phyloP scores from a whole-genome alignment of 2,888 invertebrate genomes.

The Cataglyphis altisquamis region DNA sequence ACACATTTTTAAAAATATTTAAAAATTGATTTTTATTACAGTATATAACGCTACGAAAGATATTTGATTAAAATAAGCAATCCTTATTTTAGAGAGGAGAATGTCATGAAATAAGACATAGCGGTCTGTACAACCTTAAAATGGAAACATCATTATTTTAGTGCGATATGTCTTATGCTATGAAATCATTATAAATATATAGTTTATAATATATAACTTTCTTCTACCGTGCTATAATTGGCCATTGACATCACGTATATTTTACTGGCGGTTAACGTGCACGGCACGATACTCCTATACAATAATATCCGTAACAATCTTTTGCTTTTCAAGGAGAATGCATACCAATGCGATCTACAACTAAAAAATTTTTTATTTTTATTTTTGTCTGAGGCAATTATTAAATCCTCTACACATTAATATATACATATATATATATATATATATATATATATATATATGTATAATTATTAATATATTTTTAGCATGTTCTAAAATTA shows the following conservation, averaged over 20 bases:
- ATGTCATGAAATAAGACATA: slow-evolving; percentile 11
- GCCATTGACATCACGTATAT: slow-evolving; percentile 27
- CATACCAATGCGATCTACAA: neutral
- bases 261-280: slow-evolving; percentile 10
- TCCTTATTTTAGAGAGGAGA: neutral
- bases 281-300: neutral
- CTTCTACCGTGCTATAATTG: slow-evolving; percentile 4
- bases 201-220: neutral
- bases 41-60: neutral
- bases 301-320: neutral
- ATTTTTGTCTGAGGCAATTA: neutral
- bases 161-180: neutral
- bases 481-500: neutral
- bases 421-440: neutral
- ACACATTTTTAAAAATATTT: neutral
- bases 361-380: neutral
- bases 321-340: neutral
- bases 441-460: no score
- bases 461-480: neutral
- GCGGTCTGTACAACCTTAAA: slow-evolving; percentile 10
- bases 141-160: neutral
- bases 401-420: neutral
- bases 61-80: neutral
- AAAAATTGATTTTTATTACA: neutral
- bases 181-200: neutral